phyloP scores from a whole-genome alignment of 2,888 invertebrate species.

The Phasia obesa region DNA sequence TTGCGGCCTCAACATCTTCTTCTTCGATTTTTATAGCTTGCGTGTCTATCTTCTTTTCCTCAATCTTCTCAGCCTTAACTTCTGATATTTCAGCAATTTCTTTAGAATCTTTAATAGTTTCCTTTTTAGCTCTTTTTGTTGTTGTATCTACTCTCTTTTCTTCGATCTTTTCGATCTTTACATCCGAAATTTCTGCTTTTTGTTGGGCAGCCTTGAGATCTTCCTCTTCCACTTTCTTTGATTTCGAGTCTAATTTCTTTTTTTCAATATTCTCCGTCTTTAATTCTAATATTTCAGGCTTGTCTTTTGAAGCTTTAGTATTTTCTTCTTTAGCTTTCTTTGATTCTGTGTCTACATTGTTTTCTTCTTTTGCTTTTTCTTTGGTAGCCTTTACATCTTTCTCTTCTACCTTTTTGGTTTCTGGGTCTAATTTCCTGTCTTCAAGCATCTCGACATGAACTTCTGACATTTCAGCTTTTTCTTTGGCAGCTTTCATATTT shows the following conservation, averaged over 20 bases:
- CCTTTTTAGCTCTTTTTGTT: slow-evolving; percentile 16
- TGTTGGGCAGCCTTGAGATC: slow-evolving; percentile 23
- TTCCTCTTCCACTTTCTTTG: slow-evolving; percentile 35
- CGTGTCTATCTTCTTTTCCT: slow-evolving; percentile 7
- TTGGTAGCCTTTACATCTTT: background rate
- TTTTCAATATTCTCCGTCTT: slow-evolving; percentile 31
- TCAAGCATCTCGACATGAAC: slow-evolving; percentile 24
- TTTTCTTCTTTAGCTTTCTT: slow-evolving; percentile 43
- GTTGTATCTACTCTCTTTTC: slow-evolving; percentile 42
- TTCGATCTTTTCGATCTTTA: slow-evolving; percentile 68
- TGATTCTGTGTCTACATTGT: slow-evolving; percentile 3
- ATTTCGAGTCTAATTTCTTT: background rate
- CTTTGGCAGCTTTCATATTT: slow-evolving; percentile 3
- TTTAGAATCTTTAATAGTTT: slow-evolving; percentile 6
- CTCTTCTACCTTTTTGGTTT: slow-evolving; percentile 3
- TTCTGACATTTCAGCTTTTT: slow-evolving; percentile 31
- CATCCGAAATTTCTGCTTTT: slow-evolving; percentile 56
- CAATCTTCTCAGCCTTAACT: slow-evolving; percentile 19
- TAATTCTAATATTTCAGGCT: slow-evolving; percentile 14
- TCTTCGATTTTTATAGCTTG: slow-evolving; percentile 19
- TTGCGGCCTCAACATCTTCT: slow-evolving; percentile 11
- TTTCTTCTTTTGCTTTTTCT: slow-evolving; percentile 34
- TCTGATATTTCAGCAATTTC: slow-evolving; percentile 22
- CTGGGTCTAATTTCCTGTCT: slow-evolving; percentile 10
- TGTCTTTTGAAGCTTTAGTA: background rate